These are phyloP conservation scores for Microchirus variegatus DNA, from an alignment of 2,797 vertebrate species.

Conservation along the genomic window DNA sequence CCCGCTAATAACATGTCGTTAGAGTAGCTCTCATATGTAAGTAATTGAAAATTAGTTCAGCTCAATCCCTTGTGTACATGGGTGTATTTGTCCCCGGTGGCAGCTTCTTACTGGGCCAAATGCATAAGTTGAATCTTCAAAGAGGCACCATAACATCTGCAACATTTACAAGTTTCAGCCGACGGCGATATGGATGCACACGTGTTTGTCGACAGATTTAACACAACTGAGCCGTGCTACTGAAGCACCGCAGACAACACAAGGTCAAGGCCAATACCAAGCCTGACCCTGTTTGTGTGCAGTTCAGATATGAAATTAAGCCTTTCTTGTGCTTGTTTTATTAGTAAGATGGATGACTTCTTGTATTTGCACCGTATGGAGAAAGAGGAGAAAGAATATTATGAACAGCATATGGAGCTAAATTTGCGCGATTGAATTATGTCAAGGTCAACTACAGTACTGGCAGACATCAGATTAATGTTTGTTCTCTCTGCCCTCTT, in stretches of 20 bases:
- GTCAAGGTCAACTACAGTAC: conserved; percentile 50
- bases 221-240: conserved; percentile 6
- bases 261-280: neutral
- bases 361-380: conserved; percentile 6
- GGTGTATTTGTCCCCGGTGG: conserved; percentile 27
- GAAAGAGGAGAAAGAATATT: conserved; percentile 30
- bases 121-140: conserved; percentile 27
- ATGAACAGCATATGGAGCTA: conserved; percentile 14
- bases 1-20: conserved; percentile 37
- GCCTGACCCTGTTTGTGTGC: neutral
- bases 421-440: conserved; percentile 39
- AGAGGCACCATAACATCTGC: conserved; percentile 24
- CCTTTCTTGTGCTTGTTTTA: neutral
- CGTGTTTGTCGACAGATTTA: neutral
- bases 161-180: conserved; percentile 39
- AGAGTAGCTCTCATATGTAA: conserved; percentile 45
- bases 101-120: conserved; percentile 26
- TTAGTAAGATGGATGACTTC: conserved; percentile 1
- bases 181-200: conserved; percentile 4
- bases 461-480: conserved; percentile 57
- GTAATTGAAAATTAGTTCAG: conserved; percentile 30
- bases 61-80: conserved; percentile 12
- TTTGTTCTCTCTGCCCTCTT: conserved; percentile 42
- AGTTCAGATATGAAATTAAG: neutral
- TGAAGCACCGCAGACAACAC: conserved; percentile 10